A percentile compares a stretch with the other conserved stretches of the same genome.
Conservation (phyloP, 1,140 invertebrate species). For the Periplaneta americana region DNA sequence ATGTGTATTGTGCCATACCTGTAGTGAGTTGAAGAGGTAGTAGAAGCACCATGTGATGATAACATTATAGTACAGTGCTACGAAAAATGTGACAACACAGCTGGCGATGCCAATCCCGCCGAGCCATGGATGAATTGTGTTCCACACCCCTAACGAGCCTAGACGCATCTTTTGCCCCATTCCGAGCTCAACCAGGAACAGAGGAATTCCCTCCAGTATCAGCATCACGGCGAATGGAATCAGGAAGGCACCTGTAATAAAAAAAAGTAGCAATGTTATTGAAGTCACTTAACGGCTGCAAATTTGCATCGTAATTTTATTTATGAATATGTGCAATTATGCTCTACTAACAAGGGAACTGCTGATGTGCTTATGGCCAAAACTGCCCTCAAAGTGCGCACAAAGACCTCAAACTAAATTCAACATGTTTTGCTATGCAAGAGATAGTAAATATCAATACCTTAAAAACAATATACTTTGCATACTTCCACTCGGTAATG, state of each 20-base stretch:
- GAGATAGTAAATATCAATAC: no score
- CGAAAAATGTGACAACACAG: constrained; percentile 87
- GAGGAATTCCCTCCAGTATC: constrained; percentile 84
- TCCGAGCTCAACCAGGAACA: constrained; percentile 92
- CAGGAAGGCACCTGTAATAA: constrained; percentile 79
- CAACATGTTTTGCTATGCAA: no score
- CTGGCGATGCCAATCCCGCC: constrained; percentile 85
- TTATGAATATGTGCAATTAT: no score
- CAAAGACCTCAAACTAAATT: no score
- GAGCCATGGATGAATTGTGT: constrained; percentile 87
- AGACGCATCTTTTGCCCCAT: constrained; percentile 86
- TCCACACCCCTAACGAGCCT: constrained; percentile 89
- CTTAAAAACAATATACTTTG: no score
- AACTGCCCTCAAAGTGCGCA: no score
- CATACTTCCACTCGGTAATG: no score
- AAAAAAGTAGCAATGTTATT: constrained; percentile 4
- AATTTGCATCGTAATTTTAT: no score
- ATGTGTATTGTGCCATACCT: no score
- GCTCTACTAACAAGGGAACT: no score
- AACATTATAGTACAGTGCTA: constrained; percentile 95
- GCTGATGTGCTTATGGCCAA: no score
- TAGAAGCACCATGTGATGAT: constrained; percentile 98
- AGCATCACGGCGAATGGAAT: constrained; percentile 96
- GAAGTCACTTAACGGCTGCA: background rate
- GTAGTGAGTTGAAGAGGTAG: constrained; percentile 87